These are phyloP conservation scores for Sphaerodactylus townsendi DNA, from an alignment of 2,113 vertebrate species.

Conservation along the genomic window DNA sequence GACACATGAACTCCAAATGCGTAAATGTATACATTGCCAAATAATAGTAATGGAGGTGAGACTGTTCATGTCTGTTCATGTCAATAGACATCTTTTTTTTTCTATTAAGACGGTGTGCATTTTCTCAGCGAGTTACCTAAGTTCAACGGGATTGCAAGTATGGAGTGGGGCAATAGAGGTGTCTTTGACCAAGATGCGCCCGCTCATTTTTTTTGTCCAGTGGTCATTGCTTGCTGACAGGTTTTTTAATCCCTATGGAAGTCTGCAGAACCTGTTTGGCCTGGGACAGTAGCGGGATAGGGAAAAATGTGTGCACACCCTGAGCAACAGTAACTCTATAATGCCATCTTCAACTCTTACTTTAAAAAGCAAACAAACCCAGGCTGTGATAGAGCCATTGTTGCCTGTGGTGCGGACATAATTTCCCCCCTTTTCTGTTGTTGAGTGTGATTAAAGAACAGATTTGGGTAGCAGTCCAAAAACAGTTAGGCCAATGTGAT, in stretches of 20 bases:
- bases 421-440: not conserved
- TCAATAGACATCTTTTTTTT: not conserved
- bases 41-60: not conserved
- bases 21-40: not conserved
- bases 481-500: too few species aligned
- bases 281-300: not conserved
- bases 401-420: not conserved
- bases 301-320: not conserved
- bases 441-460: too few species aligned
- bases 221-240: not conserved
- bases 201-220: not conserved
- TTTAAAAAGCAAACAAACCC: too few species aligned
- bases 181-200: not conserved
- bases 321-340: not conserved
- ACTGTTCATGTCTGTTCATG: not conserved
- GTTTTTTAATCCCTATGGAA: not conserved
- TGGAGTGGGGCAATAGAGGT: not conserved
- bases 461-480: too few species aligned
- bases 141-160: not conserved
- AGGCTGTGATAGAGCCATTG: not conserved
- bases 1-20: not conserved
- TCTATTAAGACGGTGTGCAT: not conserved
- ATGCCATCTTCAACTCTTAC: too few species aligned
- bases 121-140: not conserved
- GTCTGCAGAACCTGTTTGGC: slow-evolving; percentile 10